Evolutionary conservation across 2,888 invertebrate genomes (phyloP), one percentile per base, ranked within the genome.

Genomic region (Zhuqinia jingwanae): DNA sequence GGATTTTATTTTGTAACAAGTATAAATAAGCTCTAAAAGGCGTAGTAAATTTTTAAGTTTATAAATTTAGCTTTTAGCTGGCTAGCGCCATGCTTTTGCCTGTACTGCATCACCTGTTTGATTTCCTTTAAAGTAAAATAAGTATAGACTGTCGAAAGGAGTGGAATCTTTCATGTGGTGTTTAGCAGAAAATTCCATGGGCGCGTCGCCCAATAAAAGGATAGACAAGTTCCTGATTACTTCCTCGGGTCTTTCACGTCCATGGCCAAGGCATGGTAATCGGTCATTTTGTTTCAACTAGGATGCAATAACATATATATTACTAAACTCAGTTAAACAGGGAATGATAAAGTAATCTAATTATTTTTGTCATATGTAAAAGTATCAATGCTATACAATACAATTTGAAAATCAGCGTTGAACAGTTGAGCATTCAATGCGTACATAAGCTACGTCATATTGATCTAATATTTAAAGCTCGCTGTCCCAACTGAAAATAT

Each of bases 191-290:
- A 58, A 78, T 30, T 25, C 78, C 70, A 60, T 73, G 60, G 79
- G 85, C 73, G 58, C 84, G 56, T 47, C 25, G 77, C 77, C 77
- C 53, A 27, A 45, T 60, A 30, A 17, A 50, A 63, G 85, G 79
- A 85, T 73, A 79, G 60, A 60, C 85, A 77, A 76, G 83, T 83
- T 83, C 83, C 83, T 76, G 83, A 42, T 83, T 83, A 56, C 83
- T 83, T 56, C 30, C 53, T 27, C 47, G 25, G 63, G 36, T 53
- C 77, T 58, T 63, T n/a, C 36, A 53, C 83, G 83, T 63, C 83
- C 15, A 50, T 17, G 30, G 76, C 76, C 65, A 83, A 42, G 76
- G 83, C 65, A 83, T 83, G 83, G 83, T 83, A 83, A 83, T 83
- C 82, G 63, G 58, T 58, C 45, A 50, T 75, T 75, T 82, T 82